Conservation (phyloP, 2,888 invertebrate genomes). For the Thysanoteuthis rhombus region DNA sequence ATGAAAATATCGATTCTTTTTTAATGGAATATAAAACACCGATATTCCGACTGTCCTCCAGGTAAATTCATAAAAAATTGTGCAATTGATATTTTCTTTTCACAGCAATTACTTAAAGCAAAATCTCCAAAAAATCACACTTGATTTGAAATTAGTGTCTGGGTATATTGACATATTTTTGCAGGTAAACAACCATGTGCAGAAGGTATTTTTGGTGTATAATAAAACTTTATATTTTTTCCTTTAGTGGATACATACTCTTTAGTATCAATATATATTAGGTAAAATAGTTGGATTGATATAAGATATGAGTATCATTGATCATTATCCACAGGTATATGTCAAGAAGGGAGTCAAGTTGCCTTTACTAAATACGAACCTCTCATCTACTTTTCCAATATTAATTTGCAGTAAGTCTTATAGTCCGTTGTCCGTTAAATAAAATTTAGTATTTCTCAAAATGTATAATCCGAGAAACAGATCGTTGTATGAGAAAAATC, state of each 20-base stretch:
- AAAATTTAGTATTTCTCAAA: not conserved
- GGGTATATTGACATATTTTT: too few species aligned
- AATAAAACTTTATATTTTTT: not conserved
- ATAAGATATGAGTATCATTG: too few species aligned
- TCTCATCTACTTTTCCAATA: not conserved
- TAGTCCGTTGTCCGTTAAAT: not conserved
- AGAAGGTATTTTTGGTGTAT: not conserved
- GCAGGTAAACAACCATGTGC: not conserved
- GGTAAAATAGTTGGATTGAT: too few species aligned
- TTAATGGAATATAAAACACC: not conserved
- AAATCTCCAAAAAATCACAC: not conserved
- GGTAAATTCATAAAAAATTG: not conserved
- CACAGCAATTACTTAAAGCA: not conserved
- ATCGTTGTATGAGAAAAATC: not conserved
- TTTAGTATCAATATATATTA: too few species aligned
- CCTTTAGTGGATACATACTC: not conserved
- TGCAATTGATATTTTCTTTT: not conserved
- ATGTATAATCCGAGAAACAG: not conserved
- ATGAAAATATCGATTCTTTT: not conserved
- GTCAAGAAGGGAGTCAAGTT: not conserved
- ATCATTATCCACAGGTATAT: not conserved
- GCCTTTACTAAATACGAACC: not conserved
- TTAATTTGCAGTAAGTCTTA: not conserved
- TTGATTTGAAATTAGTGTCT: not conserved
- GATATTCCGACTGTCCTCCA: not conserved